Base-by-base conservation (phyloP, 2,888 invertebrate species). In the Amphipyra tragopoginis region DNA sequence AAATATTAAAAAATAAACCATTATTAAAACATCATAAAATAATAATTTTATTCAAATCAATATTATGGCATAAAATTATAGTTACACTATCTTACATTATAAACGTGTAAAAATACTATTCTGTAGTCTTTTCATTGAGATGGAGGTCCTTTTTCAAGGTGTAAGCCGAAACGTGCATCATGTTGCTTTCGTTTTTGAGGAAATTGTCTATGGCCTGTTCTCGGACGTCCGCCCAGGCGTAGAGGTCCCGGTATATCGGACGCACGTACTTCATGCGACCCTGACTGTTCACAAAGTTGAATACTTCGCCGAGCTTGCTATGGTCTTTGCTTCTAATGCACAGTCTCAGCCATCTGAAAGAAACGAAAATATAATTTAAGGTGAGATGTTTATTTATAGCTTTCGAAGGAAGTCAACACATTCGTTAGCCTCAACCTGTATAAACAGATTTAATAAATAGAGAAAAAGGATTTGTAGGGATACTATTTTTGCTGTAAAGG, bases 181-280 rank as follows among this genome's bases (percentile, higher is more conserved):
- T 98, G 83, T 96, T 95, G 48, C 95, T 90, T 81, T 96, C 96
- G 72, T 97, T 96, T 44, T 95, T 90, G 44, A 96, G 86, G 91
- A 97, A 98, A 81, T 97, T 97, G 33, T 96, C 95, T 48, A 98
- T 95, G 0, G 98, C 97, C 67, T 84, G 88, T 1, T 95, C 91
- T 65, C 97, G 95, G 0, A 96, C 96, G 21, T 95, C 96, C 65
- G 97, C 96, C 98, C 98, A 98, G 0, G 93, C 95, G 77, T 97
- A 97, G 61, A 98, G 93, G 84, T 98, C 98, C 66, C 97, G 96
- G 90, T 98, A 99, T 49, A 99, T 95, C 2, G 99, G 98, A 36
- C 98, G 95, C 1, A 98, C 97, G 91, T 96, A 99, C 89, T 99
- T 99, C 97, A 99, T 98, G 56, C 99, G 96, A 38, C 99, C 99